Conservation (phyloP, 2,888 invertebrate genomes). For the Zaprionus obscuricornis region DNA sequence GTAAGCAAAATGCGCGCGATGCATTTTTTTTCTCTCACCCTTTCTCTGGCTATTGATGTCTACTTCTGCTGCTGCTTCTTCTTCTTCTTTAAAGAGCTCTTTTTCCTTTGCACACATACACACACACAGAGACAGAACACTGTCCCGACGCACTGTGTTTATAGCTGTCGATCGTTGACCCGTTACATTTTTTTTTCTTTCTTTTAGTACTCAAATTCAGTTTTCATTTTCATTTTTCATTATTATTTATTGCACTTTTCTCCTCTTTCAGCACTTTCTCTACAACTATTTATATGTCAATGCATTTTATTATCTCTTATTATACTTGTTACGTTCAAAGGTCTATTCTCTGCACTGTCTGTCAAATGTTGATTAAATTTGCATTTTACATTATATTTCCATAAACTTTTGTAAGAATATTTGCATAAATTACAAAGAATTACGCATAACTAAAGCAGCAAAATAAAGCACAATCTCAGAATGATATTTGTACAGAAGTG, state of each 20-base stretch:
- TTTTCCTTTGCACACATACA: neutral
- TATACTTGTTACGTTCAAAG: too few relatives aligned
- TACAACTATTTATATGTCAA: too few relatives aligned
- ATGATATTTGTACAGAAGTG: neutral
- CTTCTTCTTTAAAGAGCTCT: too few relatives aligned
- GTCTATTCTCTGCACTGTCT: too few relatives aligned
- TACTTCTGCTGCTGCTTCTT: neutral
- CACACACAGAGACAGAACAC: too few relatives aligned
- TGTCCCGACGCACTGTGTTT: too few relatives aligned
- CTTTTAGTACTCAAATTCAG: neutral
- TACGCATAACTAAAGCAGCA: slow-evolving; percentile 10
- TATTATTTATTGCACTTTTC: slow-evolving; percentile 1
- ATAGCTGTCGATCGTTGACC: too few relatives aligned
- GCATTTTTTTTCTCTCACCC: slow-evolving; percentile 1
- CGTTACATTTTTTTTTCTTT: too few relatives aligned
- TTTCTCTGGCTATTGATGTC: neutral
- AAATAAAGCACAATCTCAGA: slow-evolving; percentile 12
- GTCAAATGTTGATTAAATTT: too few relatives aligned
- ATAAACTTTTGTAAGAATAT: too few relatives aligned
- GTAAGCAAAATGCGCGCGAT: slow-evolving; percentile 45
- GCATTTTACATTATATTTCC: too few relatives aligned
- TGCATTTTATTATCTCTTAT: too few relatives aligned
- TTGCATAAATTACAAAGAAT: slow-evolving; percentile 31
- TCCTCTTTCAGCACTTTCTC: neutral
- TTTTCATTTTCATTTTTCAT: neutral